Evolutionary conservation across 2,113 vertebrate species (phyloP).

Genomic region (Sebastes fasciatus): DNA sequence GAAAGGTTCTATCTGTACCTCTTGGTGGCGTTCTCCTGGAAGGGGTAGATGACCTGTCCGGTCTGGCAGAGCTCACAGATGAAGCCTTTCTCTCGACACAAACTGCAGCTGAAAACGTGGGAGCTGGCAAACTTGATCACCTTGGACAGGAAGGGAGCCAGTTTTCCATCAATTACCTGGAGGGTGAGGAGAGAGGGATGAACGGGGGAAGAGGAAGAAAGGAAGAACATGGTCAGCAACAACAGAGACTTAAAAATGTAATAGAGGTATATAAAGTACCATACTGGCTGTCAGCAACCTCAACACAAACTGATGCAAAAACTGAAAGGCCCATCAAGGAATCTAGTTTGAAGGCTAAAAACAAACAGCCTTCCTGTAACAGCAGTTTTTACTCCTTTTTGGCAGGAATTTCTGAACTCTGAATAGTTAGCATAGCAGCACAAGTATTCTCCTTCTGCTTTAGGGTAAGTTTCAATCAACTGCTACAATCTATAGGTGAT

Average conservation of each 20-base stretch:
- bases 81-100: conserved; percentile 98
- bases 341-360: not conserved
- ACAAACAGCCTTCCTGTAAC: not conserved
- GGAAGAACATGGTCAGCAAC: not conserved
- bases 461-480: not conserved
- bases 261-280: too few species aligned
- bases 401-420: too few species aligned
- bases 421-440: not conserved
- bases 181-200: not conserved
- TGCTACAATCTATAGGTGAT: not conserved
- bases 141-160: conserved; percentile 96
- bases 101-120: conserved; percentile 96
- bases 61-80: conserved; percentile 98
- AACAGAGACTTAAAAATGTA: not conserved
- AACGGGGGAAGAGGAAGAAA: conserved; percentile 4
- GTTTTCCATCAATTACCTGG: conserved; percentile 97
- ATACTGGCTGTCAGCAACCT: too few species aligned
- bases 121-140: conserved; percentile 98
- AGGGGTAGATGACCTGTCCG: conserved; percentile 96
- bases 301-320: too few species aligned
- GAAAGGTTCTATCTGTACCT: conserved; percentile 83
- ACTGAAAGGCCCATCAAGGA: not conserved
- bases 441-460: too few species aligned
- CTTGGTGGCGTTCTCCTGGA: conserved; percentile 94
- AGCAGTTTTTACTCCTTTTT: not conserved